These are phyloP conservation scores for Orchestia grillus DNA, from an alignment of 1,140 invertebrate genomes.

Conservation along the genomic window DNA sequence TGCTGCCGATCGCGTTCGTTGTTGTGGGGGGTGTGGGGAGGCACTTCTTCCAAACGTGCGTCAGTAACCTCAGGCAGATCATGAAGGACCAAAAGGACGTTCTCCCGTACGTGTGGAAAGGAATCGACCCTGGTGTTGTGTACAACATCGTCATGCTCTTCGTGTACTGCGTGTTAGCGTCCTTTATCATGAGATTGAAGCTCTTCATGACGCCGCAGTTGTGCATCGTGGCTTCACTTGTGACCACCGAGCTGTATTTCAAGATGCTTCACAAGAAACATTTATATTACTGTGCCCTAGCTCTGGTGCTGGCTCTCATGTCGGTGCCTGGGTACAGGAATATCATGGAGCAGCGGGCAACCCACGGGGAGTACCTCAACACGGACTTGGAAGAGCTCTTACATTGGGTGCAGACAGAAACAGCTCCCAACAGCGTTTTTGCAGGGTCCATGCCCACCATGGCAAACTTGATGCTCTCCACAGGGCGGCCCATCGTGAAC, in stretches of 20 bases:
- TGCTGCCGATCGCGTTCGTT: slow-evolving; percentile 76
- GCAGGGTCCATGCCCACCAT: slow-evolving; percentile 88
- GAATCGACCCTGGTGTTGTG: slow-evolving; percentile 77
- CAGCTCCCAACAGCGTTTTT: slow-evolving; percentile 78
- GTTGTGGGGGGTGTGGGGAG: slow-evolving; percentile 70
- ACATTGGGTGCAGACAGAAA: slow-evolving; percentile 80
- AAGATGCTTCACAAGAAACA: slow-evolving; percentile 64
- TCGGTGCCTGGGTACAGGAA: slow-evolving; percentile 73
- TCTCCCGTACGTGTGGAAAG: slow-evolving; percentile 59
- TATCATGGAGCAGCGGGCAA: slow-evolving; percentile 73
- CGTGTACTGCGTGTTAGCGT: slow-evolving; percentile 81
- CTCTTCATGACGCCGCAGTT: slow-evolving; percentile 86
- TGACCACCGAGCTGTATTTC: slow-evolving; percentile 70
- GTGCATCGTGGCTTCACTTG: slow-evolving; percentile 79
- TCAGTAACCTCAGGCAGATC: slow-evolving; percentile 62
- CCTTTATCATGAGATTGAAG: slow-evolving; percentile 87
- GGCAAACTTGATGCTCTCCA: slow-evolving; percentile 84
- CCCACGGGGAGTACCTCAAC: slow-evolving; percentile 81
- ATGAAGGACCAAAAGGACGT: slow-evolving; percentile 61
- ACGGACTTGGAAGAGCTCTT: slow-evolving; percentile 81
- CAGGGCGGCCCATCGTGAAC: slow-evolving; percentile 82
- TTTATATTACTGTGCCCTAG: slow-evolving; percentile 71
- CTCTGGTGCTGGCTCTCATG: slow-evolving; percentile 73
- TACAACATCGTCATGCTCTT: slow-evolving; percentile 80
- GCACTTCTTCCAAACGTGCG: slow-evolving; percentile 56